Evolutionary conservation across 2,888 invertebrate species (phyloP).

Genomic region (Mongoloraphidia duomilia): DNA sequence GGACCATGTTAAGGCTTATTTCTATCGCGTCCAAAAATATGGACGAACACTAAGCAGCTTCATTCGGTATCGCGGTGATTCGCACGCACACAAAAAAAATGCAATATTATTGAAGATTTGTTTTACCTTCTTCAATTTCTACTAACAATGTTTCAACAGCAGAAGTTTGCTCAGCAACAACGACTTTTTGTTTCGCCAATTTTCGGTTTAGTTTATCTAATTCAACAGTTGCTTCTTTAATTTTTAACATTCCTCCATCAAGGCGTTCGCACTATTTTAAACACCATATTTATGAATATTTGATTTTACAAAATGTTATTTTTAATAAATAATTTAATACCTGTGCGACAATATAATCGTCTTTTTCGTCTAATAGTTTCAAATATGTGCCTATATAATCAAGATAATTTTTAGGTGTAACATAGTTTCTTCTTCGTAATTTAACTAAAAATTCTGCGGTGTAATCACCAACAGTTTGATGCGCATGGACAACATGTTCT

Average conservation of each 20-base stretch:
- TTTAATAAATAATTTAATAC: conserved; percentile 15
- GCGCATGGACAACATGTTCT: conserved; percentile 76
- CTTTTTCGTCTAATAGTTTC: conserved; percentile 57
- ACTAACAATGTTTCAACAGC: conserved; percentile 65
- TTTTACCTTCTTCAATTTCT: conserved; percentile 52
- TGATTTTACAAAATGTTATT: background rate
- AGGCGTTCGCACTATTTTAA: conserved; percentile 46
- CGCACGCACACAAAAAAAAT: too few relatives aligned
- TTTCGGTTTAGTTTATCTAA: conserved; percentile 65
- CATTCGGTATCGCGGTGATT: too few relatives aligned
- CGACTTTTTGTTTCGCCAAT: conserved; percentile 67
- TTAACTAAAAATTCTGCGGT: conserved; percentile 57
- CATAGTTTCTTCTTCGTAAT: conserved; percentile 67
- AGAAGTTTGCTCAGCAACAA: conserved; percentile 65
- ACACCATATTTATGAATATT: background rate
- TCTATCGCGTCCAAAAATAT: too few relatives aligned
- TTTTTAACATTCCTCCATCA: conserved; percentile 60
- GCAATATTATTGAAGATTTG: too few relatives aligned
- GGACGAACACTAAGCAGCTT: too few relatives aligned
- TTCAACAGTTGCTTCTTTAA: conserved; percentile 74
- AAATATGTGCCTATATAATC: conserved; percentile 74
- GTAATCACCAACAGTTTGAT: conserved; percentile 57
- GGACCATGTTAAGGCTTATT: too few relatives aligned
- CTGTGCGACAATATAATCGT: conserved; percentile 41
- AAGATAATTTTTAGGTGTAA: conserved; percentile 84